Evolutionary conservation across 37 sponge, comb jelly and placozoan genomes (phyloP).

Genomic region (Hexactinellida sp.): DNA sequence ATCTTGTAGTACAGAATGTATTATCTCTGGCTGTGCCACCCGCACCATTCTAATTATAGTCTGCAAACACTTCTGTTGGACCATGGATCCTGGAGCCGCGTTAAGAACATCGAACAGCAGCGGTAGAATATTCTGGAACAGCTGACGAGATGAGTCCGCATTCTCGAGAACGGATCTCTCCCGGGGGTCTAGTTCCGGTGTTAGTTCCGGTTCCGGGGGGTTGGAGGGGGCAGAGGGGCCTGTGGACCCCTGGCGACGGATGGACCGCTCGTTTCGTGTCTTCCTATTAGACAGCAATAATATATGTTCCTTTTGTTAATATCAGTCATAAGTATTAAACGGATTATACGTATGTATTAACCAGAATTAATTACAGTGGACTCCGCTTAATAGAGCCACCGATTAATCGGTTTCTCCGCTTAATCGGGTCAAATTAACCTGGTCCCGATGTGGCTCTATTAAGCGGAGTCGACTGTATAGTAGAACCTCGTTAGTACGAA

Average conservation of each 20-base stretch:
- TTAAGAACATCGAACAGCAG: neutral
- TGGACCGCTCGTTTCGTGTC: constrained; percentile 48
- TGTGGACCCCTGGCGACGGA: constrained; percentile 21
- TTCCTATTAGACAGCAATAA: no score
- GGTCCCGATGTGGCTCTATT: no score
- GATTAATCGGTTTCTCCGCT: no score
- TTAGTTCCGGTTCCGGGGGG: constrained; percentile 5
- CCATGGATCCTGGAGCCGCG: constrained; percentile 32
- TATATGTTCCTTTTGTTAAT: no score
- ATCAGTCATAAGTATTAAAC: no score
- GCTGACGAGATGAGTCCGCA: neutral
- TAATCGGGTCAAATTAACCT: no score
- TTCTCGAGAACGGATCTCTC: neutral
- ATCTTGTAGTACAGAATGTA: neutral
- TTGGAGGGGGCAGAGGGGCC: neutral
- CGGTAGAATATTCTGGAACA: constrained; percentile 3
- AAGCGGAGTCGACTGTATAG: no score
- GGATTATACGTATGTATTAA: no score
- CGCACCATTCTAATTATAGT: constrained; percentile 53
- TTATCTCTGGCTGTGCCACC: neutral
- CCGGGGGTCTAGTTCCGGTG: neutral
- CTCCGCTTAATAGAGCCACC: no score
- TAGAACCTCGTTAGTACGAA: no score
- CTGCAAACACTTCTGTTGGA: constrained; percentile 65
- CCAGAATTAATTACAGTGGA: no score